phyloP scores from a whole-genome alignment of 2,113 vertebrate genomes.

The Microtus ochrogaster region DNA sequence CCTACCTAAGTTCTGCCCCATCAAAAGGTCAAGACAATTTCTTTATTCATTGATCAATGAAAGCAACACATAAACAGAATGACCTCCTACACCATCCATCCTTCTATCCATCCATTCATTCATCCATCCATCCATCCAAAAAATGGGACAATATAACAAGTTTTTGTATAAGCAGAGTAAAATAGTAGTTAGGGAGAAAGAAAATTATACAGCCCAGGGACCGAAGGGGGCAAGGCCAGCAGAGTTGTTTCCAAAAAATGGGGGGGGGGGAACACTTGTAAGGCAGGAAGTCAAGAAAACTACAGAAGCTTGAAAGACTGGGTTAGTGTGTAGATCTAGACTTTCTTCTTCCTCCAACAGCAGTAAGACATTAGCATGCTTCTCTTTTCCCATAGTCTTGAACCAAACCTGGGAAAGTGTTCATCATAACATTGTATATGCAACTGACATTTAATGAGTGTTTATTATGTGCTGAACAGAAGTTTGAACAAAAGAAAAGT shows the following conservation, averaged over 20 bases:
- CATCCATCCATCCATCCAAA: not conserved
- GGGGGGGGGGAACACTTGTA: not conserved
- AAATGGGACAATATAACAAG: not conserved
- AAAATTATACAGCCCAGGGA: not conserved
- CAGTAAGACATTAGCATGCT: not conserved
- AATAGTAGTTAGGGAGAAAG: not conserved
- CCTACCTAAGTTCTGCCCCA: too few species aligned
- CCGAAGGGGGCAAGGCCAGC: not conserved
- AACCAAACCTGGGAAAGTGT: not conserved
- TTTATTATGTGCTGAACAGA: not conserved
- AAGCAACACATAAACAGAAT: too few species aligned
- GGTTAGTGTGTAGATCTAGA: not conserved
- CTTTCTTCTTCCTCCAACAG: rapidly evolving
- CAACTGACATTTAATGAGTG: not conserved
- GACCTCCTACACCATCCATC: too few species aligned
- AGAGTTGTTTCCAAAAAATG: not conserved
- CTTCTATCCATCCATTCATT: not conserved
- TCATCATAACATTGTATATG: not conserved
- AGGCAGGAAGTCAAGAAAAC: not conserved
- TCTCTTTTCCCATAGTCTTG: not conserved
- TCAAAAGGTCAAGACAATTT: too few species aligned
- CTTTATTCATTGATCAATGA: too few species aligned
- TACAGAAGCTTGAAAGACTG: not conserved
- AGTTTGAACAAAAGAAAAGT: not conserved
- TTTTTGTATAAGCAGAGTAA: not conserved